Evolutionary conservation across 2,888 invertebrate genomes (phyloP), one percentile per base, ranked within the genome.

Genomic region (Acanthosepion lycidas): DNA sequence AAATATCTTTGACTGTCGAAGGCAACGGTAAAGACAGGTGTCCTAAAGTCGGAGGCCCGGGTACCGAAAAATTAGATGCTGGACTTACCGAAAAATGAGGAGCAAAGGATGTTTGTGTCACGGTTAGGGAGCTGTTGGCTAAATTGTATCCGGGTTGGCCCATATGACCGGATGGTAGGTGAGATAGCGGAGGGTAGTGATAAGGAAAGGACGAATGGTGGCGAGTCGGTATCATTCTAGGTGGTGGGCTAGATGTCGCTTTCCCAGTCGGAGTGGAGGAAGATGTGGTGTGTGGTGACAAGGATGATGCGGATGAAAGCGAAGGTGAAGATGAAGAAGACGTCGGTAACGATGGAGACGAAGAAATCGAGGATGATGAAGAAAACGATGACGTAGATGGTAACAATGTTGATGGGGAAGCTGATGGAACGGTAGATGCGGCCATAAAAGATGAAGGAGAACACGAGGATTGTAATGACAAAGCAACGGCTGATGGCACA

Each of bases 1-100:
- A 92, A 49, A n/a, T 53, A 59, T 95, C 95, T 92, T 95, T 95
- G 94, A 95, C 94, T n/a, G 94, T 59, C 42, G 59, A 53, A 33
- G 95, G n/a, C 28, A 94, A 92, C n/a, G 95, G 49, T 12, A 78
- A 94, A 94, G 94, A 78, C 33, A 94, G 48, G 15, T 94, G 18
- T 26, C 95, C 94, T n/a, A 95, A 94, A n/a, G 51, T 28, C 20
- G 95, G 51, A 59, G 94, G 91, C 8, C 94, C 91, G 91, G 94
- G 59, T 49, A 94, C 91, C 91, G 26, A n/a, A 91, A 78, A 9
- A 78, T 78, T 78, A n/a, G 78, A 33, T n/a, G n/a, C 78, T 33
- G n/a, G 78, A 33, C 33, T 33, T 12, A 78, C 33, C 15, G 12
- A 33, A 33, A 78, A 33, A 33, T 78, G 78, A 3, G 78, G 18